Evolutionary conservation across 1,140 invertebrate species (phyloP).

Genomic region (Zaprionus ornatus): DNA sequence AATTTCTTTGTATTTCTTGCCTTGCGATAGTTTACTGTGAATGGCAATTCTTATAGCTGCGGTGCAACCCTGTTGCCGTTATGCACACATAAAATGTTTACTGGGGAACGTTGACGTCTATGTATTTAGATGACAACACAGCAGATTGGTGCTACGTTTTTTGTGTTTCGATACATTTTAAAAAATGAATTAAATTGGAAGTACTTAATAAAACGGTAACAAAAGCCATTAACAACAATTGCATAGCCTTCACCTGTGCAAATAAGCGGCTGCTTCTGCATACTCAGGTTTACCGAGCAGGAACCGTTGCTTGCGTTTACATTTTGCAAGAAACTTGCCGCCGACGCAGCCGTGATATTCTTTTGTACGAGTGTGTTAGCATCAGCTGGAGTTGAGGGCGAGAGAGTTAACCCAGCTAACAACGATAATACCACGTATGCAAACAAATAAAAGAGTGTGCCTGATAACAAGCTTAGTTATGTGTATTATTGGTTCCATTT

Average conservation of each 20-base stretch:
- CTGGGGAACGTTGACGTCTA: slow-evolving; percentile 52
- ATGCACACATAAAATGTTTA: slow-evolving; percentile 47
- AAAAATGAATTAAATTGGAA: slow-evolving; percentile 70
- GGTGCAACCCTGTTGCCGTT: slow-evolving; percentile 28
- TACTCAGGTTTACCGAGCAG: slow-evolving; percentile 31
- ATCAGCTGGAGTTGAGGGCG: slow-evolving; percentile 20
- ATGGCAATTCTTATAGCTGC: slow-evolving; percentile 30
- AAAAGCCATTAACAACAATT: slow-evolving; percentile 30
- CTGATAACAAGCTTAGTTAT: slow-evolving; percentile 36
- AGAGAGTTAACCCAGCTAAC: slow-evolving; percentile 38
- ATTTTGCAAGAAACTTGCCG: slow-evolving; percentile 38
- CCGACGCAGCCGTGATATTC: slow-evolving; percentile 53
- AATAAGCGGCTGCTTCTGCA: neutral
- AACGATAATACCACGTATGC: slow-evolving; percentile 77
- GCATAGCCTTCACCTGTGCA: slow-evolving; percentile 50
- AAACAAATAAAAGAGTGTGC: slow-evolving; percentile 54
- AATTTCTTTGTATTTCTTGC: neutral
- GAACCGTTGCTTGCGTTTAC: slow-evolving; percentile 48
- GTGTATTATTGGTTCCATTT: neutral
- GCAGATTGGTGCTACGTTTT: slow-evolving; percentile 63
- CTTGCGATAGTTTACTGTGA: slow-evolving; percentile 34
- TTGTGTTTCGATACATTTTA: slow-evolving; percentile 40
- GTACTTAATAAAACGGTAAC: slow-evolving; percentile 31
- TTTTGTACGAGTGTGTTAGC: slow-evolving; percentile 31
- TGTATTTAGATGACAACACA: slow-evolving; percentile 70